These are phyloP conservation scores for Pseudachorutes palmiensis DNA, from an alignment of 1,140 invertebrate species.

Conservation along the genomic window DNA sequence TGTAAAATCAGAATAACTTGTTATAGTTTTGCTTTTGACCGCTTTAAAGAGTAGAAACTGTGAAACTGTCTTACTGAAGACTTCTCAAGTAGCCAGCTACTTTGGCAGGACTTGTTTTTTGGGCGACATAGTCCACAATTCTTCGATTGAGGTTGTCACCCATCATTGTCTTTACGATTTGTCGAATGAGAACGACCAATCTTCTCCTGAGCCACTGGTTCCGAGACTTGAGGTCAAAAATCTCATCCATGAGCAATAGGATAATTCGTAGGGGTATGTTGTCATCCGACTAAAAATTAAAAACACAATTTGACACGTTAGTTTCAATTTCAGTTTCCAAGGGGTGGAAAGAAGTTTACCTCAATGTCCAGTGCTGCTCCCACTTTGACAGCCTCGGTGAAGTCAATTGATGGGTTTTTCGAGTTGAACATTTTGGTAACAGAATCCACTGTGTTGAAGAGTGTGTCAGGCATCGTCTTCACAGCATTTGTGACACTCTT, in stretches of 20 bases:
- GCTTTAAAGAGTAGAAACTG: not conserved
- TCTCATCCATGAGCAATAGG: conserved; percentile 78
- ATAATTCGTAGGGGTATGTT: conserved; percentile 82
- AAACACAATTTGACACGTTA: not conserved
- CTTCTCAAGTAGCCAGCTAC: conserved; percentile 77
- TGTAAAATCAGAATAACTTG: conserved; percentile 44
- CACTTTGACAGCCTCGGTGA: conserved; percentile 47
- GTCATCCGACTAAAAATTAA: conserved; percentile 55
- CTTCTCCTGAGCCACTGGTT: conserved; percentile 79
- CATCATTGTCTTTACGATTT: conserved; percentile 67
- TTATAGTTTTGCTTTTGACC: too few relatives aligned
- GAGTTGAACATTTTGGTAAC: conserved; percentile 55
- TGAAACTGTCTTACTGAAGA: conserved; percentile 62
- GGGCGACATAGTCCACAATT: conserved; percentile 85
- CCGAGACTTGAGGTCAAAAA: conserved; percentile 77
- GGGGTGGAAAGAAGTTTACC: conserved; percentile 41
- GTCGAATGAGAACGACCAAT: conserved; percentile 67
- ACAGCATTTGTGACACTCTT: conserved; percentile 61
- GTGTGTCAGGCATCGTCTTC: conserved; percentile 73
- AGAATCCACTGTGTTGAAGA: conserved; percentile 69
- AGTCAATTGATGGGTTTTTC: conserved; percentile 23
- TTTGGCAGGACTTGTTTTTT: conserved; percentile 77
- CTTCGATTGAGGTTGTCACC: conserved; percentile 79
- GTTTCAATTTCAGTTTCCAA: not conserved
- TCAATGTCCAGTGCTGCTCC: conserved; percentile 54